Percentiles rank a stretch among this genome's conserved stretches.
These are phyloP conservation scores for Gobio occitaniae DNA, from an alignment of 2,797 vertebrate species.

Conservation along the genomic window DNA sequence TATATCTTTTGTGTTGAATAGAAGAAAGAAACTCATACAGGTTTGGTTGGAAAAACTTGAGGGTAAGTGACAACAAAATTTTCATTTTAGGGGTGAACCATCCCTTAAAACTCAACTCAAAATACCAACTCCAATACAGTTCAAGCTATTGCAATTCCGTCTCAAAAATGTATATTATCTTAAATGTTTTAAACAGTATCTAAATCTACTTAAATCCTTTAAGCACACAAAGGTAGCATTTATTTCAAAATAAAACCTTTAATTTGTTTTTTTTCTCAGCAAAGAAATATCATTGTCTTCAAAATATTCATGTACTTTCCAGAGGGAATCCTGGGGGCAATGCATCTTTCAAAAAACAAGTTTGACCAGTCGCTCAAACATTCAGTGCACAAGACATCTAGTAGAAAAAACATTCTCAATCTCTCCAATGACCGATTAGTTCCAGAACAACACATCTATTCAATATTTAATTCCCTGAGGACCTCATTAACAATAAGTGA, in stretches of 20 bases:
- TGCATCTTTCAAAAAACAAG: constrained; percentile 9
- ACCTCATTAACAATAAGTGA: constrained; percentile 13
- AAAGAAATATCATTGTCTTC: constrained; percentile 2
- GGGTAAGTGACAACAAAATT: background rate
- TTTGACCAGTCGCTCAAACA: constrained; percentile 20
- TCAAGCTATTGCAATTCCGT: background rate
- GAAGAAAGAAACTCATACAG: background rate
- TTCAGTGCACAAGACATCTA: background rate
- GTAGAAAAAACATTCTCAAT: background rate
- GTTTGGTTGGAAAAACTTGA: background rate
- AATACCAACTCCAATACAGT: background rate
- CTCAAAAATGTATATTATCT: background rate
- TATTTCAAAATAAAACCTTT: constrained; percentile 45
- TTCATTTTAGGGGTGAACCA: background rate
- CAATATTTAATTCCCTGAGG: constrained; percentile 36
- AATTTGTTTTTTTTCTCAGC: constrained; percentile 46
- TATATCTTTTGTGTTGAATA: background rate
- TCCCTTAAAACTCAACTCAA: background rate
- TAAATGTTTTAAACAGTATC: background rate
- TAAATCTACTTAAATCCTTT: background rate
- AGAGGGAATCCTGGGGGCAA: background rate
- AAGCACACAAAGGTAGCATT: background rate
- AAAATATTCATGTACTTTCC: background rate
- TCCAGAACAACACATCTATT: constrained; percentile 5
- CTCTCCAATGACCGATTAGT: background rate